phyloP scores from a whole-genome alignment of 2,888 invertebrate genomes.

The Noctua comes region DNA sequence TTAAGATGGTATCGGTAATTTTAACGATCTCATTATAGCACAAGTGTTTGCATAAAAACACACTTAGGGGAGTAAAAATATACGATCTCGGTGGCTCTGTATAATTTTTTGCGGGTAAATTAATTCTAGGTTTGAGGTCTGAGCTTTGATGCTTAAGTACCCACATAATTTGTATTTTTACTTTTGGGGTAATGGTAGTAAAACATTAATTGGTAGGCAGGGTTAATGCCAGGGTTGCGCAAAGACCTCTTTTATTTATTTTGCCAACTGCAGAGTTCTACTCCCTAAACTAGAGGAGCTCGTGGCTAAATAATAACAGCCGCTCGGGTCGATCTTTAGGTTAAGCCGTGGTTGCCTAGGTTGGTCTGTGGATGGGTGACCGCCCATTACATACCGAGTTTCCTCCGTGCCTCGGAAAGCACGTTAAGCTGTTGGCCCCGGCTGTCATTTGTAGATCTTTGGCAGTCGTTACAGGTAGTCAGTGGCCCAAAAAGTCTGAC shows the following conservation, averaged over 20 bases:
- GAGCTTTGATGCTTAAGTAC: slow-evolving; percentile 11
- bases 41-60: slow-evolving; percentile 50
- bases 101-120: slow-evolving; percentile 14
- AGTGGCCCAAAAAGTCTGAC: no score
- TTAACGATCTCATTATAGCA: slow-evolving; percentile 53
- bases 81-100: neutral
- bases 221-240: neutral
- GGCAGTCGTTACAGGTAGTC: no score
- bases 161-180: slow-evolving; percentile 7
- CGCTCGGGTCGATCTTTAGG: no score
- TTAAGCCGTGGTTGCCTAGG: no score
- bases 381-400: no score
- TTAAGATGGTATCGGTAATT: slow-evolving; percentile 40
- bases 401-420: no score
- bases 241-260: neutral
- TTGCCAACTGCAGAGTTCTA: neutral
- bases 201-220: slow-evolving; percentile 11
- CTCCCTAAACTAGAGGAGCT: no score
- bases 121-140: slow-evolving; percentile 12
- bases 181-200: neutral
- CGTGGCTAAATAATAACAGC: no score
- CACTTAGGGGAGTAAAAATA: slow-evolving; percentile 24
- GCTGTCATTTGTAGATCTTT: no score
- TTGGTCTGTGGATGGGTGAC: no score
- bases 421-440: no score